Conservation (phyloP, 2,888 invertebrate species). For the Ellobium chinense region DNA sequence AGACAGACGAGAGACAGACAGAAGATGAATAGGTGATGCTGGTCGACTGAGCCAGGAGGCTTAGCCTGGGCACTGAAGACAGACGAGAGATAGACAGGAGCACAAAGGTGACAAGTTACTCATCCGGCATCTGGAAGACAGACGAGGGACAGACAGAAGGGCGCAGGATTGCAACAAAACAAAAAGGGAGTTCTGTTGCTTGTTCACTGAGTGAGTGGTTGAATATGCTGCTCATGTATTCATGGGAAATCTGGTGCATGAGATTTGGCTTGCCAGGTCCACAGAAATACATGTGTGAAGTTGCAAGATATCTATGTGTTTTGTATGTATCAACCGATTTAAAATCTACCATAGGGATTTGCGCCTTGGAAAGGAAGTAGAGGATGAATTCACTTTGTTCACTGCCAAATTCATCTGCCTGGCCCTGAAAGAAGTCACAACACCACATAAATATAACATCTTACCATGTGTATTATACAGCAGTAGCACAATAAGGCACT, state of each 20-base stretch:
- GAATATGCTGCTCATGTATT: not conserved
- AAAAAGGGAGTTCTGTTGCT: not conserved
- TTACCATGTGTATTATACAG: no score
- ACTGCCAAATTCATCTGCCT: conserved; percentile 37
- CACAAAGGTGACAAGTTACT: not conserved
- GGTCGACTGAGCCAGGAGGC: not conserved
- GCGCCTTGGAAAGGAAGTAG: conserved; percentile 37
- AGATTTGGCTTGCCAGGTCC: no score
- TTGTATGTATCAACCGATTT: conserved; percentile 15
- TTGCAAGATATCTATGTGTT: not conserved
- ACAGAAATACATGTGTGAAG: not conserved
- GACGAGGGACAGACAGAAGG: conserved; percentile 44
- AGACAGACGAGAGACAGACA: conserved; percentile 42
- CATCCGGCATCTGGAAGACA: conserved; percentile 21
- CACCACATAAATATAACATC: conserved; percentile 37
- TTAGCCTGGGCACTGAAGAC: conserved; percentile 1
- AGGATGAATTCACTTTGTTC: conserved; percentile 41
- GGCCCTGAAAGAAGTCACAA: conserved; percentile 48
- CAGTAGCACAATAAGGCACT: no score
- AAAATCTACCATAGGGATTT: conserved; percentile 40
- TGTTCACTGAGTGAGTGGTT: not conserved
- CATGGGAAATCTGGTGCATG: no score
- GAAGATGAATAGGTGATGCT: conserved; percentile 16
- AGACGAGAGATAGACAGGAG: conserved; percentile 29
- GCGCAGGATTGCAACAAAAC: not conserved